These are phyloP conservation scores for Drosophila paucipuncta DNA, from an alignment of 2,888 invertebrate genomes.

Conservation along the genomic window DNA sequence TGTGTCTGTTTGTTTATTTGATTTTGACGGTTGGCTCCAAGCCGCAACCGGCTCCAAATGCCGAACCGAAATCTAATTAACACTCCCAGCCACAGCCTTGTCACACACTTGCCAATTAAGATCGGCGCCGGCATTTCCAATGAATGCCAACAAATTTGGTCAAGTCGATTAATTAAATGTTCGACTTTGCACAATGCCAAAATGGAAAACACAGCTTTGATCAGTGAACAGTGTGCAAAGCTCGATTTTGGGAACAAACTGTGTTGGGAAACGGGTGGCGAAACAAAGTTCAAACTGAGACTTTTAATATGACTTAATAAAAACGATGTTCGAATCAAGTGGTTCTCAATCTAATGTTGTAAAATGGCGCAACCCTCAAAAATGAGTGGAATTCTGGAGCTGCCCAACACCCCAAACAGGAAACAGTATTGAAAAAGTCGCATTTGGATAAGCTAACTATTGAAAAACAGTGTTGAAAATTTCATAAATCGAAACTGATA, in stretches of 20 bases:
- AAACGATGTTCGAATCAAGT: not conserved
- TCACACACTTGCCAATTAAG: conserved; percentile 56
- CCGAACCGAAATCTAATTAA: conserved; percentile 40
- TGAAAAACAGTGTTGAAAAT: not conserved
- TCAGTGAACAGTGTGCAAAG: conserved; percentile 23
- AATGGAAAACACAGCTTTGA: conserved; percentile 42
- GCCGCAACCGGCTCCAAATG: conserved; percentile 39
- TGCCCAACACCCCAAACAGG: not conserved
- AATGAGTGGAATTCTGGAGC: too few relatives aligned
- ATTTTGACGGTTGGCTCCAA: conserved; percentile 43
- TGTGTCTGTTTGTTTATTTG: conserved; percentile 17
- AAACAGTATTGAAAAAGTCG: not conserved
- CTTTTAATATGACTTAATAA: too few relatives aligned
- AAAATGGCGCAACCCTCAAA: not conserved
- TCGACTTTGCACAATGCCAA: conserved; percentile 39
- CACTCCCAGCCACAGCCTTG: conserved; percentile 32
- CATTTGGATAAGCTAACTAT: not conserved
- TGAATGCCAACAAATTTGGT: conserved; percentile 40
- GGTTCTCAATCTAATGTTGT: too few relatives aligned
- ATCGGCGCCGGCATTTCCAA: not conserved
- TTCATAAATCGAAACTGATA: not conserved
- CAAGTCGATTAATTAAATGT: conserved; percentile 44
- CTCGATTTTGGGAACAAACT: conserved; percentile 2
- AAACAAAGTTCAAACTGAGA: not conserved
- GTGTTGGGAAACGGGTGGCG: conserved; percentile 8